Evolutionary conservation across 2,113 vertebrate species (phyloP).

Genomic region (Lagenorhynchus albirostris): DNA sequence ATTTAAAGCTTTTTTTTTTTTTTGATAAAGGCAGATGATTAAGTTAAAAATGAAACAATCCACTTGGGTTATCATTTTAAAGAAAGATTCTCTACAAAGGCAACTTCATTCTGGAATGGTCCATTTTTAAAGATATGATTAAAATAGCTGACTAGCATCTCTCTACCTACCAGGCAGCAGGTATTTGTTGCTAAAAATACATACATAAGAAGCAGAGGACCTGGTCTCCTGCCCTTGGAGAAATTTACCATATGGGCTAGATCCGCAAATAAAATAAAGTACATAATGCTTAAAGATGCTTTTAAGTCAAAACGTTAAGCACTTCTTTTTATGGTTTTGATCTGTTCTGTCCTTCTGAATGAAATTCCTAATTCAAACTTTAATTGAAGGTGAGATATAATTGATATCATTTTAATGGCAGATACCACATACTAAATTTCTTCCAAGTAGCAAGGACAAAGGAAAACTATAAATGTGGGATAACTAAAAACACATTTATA

Average conservation of each 20-base stretch:
- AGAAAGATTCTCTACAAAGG: conserved; percentile 13
- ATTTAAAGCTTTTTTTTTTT: background rate
- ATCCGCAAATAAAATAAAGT: background rate
- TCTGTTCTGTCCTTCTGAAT: background rate
- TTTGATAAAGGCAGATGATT: background rate
- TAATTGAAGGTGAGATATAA: background rate
- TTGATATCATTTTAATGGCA: background rate
- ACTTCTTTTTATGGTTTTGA: background rate
- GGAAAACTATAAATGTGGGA: background rate
- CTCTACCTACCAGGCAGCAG: background rate
- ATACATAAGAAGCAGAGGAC: background rate
- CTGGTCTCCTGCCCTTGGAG: background rate
- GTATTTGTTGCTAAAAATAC: background rate
- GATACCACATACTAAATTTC: background rate
- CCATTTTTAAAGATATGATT: background rate
- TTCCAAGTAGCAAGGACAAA: background rate
- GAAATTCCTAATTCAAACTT: conserved; percentile 21
- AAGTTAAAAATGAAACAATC: conserved; percentile 4
- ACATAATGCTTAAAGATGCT: background rate
- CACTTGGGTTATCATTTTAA: background rate
- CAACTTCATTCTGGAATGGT: background rate
- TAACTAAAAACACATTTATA: background rate
- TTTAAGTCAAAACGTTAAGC: background rate
- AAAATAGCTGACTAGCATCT: background rate
- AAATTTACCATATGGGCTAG: background rate